These are phyloP conservation scores for Eclectus roratus DNA, from an alignment of 2,113 vertebrate species.

Conservation along the genomic window DNA sequence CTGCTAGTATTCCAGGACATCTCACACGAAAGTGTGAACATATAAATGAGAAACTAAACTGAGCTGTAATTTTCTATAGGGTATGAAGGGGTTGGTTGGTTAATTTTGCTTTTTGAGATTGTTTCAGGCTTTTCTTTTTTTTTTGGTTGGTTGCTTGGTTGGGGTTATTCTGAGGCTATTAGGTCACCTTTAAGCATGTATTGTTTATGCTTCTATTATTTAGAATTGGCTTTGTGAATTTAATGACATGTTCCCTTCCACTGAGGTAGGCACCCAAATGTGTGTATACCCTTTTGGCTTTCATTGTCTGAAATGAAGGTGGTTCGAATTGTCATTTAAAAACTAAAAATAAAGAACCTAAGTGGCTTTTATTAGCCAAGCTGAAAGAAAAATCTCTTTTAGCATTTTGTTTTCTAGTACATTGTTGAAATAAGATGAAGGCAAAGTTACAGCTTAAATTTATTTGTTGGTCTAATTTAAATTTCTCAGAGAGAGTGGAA, in stretches of 20 bases:
- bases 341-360: neutral
- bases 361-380: neutral
- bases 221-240: neutral
- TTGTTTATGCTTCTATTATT: neutral
- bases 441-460: neutral
- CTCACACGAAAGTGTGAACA: neutral
- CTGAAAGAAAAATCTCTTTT: neutral
- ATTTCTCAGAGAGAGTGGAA: neutral
- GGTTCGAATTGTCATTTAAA: neutral
- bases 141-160: neutral
- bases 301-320: neutral
- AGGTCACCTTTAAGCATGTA: neutral
- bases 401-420: neutral
- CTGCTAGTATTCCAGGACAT: neutral
- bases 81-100: fast-evolving
- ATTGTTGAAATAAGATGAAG: neutral
- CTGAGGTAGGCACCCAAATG: neutral
- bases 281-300: neutral
- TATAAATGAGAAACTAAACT: neutral
- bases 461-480: neutral
- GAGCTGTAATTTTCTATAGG: neutral
- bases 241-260: neutral
- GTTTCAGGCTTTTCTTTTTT: no score
- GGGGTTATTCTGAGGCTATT: neutral
- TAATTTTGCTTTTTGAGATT: neutral